Base-by-base conservation (phyloP, 2,888 invertebrate genomes). In the Tenthredo amoena region DNA sequence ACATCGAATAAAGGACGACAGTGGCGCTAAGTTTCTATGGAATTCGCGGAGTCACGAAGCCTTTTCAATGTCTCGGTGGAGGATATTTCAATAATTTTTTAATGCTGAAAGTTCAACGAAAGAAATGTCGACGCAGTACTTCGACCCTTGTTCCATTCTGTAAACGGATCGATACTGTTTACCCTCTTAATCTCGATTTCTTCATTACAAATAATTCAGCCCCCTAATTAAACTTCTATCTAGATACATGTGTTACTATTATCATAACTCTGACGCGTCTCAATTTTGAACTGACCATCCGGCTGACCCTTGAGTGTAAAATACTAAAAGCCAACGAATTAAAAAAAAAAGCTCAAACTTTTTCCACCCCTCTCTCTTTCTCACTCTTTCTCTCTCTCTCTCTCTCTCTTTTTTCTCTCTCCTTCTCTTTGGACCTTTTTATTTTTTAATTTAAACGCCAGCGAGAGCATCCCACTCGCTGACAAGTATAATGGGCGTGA, bases 401-500 rank as follows among this genome's bases (percentile, higher is more conserved):
- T 62, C 40, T 15, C 12, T 62, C 12, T 15, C n/a, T n/a, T n/a
- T n/a, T n/a, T n/a, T 37, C 40, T 62, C 40, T 15, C 12, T 62
- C 12, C 7, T 18, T 37, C 37, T 37, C 43, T 79, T 58, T 6
- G 15, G 58, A 9, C 21, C 62, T 37, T 81, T 76, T 68, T 62
- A 85, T 76, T 65, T 85, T 77, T 79, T 68, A 84, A 37, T 84
- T 84, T 84, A 40, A 50, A 21, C 40, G 47, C 31, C 12, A 62
- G 26, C 43, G 47, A 76, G 50, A 50, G 37, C 84, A 18, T 34
- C 71, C 68, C 47, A 37, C n/a, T 31, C 68, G 81, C 68, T 81
- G 79, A 85, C 85, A 81, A 81, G 85, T 81, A 85, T 85, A 85
- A 85, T 85, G 58, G 81, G 79, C 81, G 85, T 81, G 85, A 85